Percentiles rank a stretch among this genome's conserved stretches.
These are phyloP conservation scores for Eristalis arbustorum DNA, from an alignment of 2,888 invertebrate genomes.

Conservation along the genomic window DNA sequence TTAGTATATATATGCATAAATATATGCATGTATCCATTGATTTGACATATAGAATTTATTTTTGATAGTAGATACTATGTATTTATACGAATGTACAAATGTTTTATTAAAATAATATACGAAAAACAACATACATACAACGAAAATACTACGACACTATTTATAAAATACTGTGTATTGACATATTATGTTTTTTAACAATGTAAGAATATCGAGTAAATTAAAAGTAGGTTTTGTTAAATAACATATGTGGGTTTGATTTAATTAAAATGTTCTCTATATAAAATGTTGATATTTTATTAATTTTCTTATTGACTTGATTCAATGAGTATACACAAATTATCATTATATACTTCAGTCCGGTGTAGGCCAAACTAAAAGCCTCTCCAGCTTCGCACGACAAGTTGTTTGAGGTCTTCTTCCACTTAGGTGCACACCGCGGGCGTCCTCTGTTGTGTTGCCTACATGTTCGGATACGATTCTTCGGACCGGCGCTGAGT, in stretches of 20 bases:
- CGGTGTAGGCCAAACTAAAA: no score
- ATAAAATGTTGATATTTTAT: no score
- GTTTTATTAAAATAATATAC: conserved; percentile 46
- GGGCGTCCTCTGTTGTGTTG: no score
- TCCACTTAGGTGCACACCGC: no score
- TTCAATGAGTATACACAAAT: no score
- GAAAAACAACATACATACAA: conserved; percentile 47
- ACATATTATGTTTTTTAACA: conserved; percentile 65
- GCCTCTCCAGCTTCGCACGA: no score
- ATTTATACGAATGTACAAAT: conserved; percentile 67
- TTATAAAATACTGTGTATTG: conserved; percentile 70
- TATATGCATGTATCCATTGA: conserved; percentile 24
- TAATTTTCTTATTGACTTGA: no score
- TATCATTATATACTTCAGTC: no score
- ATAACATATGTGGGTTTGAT: conserved; percentile 2
- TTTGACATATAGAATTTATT: conserved; percentile 63
- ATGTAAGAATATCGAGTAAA: conserved; percentile 57
- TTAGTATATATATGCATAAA: background rate
- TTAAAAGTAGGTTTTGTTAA: conserved; percentile 64
- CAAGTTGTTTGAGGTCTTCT: no score
- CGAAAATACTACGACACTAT: conserved; percentile 63
- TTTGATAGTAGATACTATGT: conserved; percentile 69
- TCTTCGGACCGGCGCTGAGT: no score
- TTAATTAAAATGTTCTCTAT: background rate
- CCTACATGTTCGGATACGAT: no score